These are phyloP conservation scores for Lasioglossum lativentre DNA, from an alignment of 2,888 invertebrate genomes.

Conservation along the genomic window DNA sequence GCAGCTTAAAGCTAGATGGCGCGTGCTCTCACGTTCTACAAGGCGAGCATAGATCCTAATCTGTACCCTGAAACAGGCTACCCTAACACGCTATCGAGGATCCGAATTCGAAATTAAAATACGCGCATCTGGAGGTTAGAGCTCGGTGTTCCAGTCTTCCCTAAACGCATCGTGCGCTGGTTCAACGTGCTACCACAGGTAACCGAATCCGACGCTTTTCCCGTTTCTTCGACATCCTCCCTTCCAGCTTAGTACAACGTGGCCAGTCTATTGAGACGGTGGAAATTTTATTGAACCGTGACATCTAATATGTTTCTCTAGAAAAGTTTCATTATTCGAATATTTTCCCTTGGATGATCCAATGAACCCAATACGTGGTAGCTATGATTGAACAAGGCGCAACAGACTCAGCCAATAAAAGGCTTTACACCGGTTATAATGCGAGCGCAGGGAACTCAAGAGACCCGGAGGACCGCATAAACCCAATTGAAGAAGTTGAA, in stretches of 20 bases:
- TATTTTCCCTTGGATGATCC: neutral
- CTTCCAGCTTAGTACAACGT: neutral
- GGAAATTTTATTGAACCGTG: too few relatives aligned
- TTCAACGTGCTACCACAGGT: neutral
- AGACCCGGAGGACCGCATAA: neutral
- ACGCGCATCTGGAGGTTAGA: neutral
- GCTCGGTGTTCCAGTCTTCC: neutral
- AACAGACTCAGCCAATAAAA: neutral
- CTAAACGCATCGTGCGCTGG: neutral
- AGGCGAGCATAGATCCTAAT: slow-evolving; percentile 6
- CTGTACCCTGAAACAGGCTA: neutral
- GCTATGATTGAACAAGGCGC: neutral
- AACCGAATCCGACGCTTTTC: neutral
- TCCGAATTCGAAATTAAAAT: neutral
- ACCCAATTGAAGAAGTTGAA: neutral
- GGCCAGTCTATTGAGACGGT: neutral
- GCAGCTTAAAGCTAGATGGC: slow-evolving; percentile 68
- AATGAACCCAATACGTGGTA: neutral
- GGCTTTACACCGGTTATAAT: neutral
- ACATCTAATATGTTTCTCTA: too few relatives aligned
- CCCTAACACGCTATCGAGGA: neutral
- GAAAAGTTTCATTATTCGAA: too few relatives aligned
- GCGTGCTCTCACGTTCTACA: slow-evolving; percentile 32
- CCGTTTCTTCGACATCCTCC: neutral
- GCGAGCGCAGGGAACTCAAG: neutral